Conservation (phyloP, 2,888 invertebrate species). For the Agriopis leucophaearia region DNA sequence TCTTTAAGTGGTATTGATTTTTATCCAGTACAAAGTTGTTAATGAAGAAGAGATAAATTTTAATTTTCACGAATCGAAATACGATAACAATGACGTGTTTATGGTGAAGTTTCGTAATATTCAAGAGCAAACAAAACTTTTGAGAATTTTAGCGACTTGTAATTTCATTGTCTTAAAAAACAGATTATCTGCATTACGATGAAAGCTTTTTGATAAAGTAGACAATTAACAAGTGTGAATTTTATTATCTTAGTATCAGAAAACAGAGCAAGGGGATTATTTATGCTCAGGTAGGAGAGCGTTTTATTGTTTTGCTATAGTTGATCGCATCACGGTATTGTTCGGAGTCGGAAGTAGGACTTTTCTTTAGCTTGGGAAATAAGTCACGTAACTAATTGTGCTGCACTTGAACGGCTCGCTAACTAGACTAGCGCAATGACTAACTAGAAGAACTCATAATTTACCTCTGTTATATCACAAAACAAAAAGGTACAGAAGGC, state of each 20-base stretch:
- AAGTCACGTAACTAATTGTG: conserved; percentile 56
- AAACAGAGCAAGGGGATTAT: conserved; percentile 36
- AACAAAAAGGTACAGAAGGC: not conserved
- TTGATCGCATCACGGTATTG: conserved; percentile 63
- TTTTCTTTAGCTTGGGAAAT: conserved; percentile 80
- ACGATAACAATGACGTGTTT: conserved; percentile 11
- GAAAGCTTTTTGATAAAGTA: conserved; percentile 42
- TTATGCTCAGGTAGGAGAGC: conserved; percentile 37
- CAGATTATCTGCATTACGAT: conserved; percentile 31
- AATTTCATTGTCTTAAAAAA: not conserved
- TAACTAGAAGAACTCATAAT: conserved; percentile 21
- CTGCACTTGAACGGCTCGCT: conserved; percentile 48
- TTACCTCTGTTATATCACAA: conserved; percentile 30
- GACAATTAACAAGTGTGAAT: conserved; percentile 44
- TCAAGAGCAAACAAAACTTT: conserved; percentile 4
- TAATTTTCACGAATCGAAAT: conserved; percentile 7
- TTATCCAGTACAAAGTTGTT: conserved; percentile 33
- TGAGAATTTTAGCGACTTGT: not conserved
- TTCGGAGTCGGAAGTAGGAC: conserved; percentile 67
- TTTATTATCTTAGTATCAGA: conserved; percentile 35
- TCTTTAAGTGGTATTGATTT: conserved; percentile 48
- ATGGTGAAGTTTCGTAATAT: conserved; percentile 2
- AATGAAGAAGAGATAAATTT: conserved; percentile 14
- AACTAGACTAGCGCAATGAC: conserved; percentile 33
- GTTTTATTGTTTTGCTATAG: conserved; percentile 42